These are phyloP conservation scores for Acleris sparsana DNA, from an alignment of 2,888 invertebrate species.

Conservation along the genomic window DNA sequence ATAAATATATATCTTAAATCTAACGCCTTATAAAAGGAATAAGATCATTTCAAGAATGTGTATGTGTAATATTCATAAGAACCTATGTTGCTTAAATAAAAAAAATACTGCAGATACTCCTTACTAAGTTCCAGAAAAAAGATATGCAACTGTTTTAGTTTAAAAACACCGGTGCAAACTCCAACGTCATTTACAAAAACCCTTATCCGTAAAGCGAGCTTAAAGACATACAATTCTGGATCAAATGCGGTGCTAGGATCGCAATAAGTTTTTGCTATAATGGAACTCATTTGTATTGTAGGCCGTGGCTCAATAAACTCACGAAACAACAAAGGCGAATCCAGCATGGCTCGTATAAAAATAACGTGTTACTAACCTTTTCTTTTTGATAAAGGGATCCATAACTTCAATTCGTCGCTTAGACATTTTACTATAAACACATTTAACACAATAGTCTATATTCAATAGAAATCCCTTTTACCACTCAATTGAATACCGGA, in stretches of 20 bases:
- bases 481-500: slow-evolving; percentile 52
- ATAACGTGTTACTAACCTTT: slow-evolving; percentile 81
- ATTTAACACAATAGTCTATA: slow-evolving; percentile 41
- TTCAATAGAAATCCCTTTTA: slow-evolving; percentile 50
- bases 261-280: background rate
- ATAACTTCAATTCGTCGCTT: slow-evolving; percentile 94
- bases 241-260: background rate
- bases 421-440: slow-evolving; percentile 84
- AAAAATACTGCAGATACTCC: too few relatives aligned
- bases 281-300: background rate
- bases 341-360: slow-evolving; percentile 53
- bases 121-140: too few relatives aligned
- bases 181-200: too few relatives aligned
- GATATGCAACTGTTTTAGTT: too few relatives aligned
- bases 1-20: too few relatives aligned
- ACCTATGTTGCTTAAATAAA: too few relatives aligned
- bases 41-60: too few relatives aligned
- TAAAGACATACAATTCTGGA: slow-evolving; percentile 2
- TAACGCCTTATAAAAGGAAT: too few relatives aligned
- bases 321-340: slow-evolving; percentile 43
- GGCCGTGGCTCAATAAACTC: background rate
- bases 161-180: too few relatives aligned
- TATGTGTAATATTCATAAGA: too few relatives aligned
- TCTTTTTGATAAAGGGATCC: slow-evolving; percentile 91
- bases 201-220: too few relatives aligned